Evolutionary conservation across 2,888 invertebrate species (phyloP).

Genomic region (Ormyrus labotus): DNA sequence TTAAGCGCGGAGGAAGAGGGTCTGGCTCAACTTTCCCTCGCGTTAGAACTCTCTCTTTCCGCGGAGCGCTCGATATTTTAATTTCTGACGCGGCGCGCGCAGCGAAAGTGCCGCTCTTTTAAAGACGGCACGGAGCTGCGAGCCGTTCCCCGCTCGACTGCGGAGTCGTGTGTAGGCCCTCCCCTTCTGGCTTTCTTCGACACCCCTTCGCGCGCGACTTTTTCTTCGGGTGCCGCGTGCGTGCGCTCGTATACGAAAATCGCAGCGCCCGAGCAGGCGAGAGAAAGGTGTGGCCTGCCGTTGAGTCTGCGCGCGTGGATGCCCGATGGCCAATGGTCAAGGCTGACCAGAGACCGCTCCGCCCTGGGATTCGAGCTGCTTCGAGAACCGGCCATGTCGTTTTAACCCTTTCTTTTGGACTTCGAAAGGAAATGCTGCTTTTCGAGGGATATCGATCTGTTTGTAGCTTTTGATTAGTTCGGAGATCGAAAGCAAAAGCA

Average conservation of each 20-base stretch:
- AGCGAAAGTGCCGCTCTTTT: constrained; percentile 45
- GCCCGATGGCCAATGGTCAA: constrained; percentile 74
- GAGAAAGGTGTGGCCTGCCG: constrained; percentile 67
- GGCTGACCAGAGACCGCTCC: constrained; percentile 64
- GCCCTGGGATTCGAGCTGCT: constrained; percentile 61
- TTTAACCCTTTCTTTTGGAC: too few species aligned
- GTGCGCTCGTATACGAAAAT: constrained; percentile 9
- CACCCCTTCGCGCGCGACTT: not conserved
- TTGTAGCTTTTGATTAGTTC: too few species aligned
- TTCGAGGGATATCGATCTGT: too few species aligned
- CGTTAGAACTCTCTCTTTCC: constrained; percentile 52
- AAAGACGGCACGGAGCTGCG: constrained; percentile 43
- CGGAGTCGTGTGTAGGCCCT: constrained; percentile 11
- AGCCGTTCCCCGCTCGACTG: constrained; percentile 30
- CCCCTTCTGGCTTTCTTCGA: constrained; percentile 4
- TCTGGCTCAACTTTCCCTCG: constrained; percentile 35
- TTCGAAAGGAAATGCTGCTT: too few species aligned
- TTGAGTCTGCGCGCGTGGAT: constrained; percentile 50
- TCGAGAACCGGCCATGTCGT: too few species aligned
- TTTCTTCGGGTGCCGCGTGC: not conserved
- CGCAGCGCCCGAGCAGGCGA: constrained; percentile 8
- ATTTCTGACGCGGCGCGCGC: constrained; percentile 45
- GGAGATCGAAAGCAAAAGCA: too few species aligned
- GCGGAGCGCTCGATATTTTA: constrained; percentile 55
- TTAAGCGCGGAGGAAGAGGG: too few species aligned